Evolutionary conservation across 1,140 invertebrate genomes (phyloP).

Genomic region (Papilio glaucus): DNA sequence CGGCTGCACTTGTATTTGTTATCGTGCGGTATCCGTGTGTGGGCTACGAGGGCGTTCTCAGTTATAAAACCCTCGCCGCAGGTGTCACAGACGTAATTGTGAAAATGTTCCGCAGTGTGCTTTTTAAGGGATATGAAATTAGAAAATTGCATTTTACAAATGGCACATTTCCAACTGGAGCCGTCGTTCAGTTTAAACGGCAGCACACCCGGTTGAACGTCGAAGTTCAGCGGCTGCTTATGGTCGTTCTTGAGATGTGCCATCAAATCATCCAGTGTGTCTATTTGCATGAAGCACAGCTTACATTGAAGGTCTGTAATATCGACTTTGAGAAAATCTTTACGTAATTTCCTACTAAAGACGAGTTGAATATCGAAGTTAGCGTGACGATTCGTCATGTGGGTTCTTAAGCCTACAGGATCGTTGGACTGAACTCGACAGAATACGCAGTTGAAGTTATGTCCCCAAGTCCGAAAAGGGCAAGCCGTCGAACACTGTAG

Average conservation of each 20-base stretch:
- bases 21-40: slow-evolving; percentile 72
- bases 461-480: slow-evolving; percentile 74
- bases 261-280: slow-evolving; percentile 69
- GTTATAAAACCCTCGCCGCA: slow-evolving; percentile 80
- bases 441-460: slow-evolving; percentile 75
- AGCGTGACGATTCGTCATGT: slow-evolving; percentile 69
- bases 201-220: slow-evolving; percentile 69
- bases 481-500: slow-evolving; percentile 73
- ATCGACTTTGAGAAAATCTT: slow-evolving; percentile 75
- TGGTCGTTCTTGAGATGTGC: slow-evolving; percentile 72
- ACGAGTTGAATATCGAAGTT: slow-evolving; percentile 70
- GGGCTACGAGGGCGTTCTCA: slow-evolving; percentile 65
- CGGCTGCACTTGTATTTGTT: slow-evolving; percentile 75
- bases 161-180: slow-evolving; percentile 67
- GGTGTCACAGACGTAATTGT: slow-evolving; percentile 80
- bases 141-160: slow-evolving; percentile 72
- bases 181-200: slow-evolving; percentile 74
- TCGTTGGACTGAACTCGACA: slow-evolving; percentile 73
- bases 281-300: slow-evolving; percentile 69
- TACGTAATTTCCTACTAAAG: slow-evolving; percentile 69
- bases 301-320: slow-evolving; percentile 75
- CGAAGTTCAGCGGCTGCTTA: slow-evolving; percentile 68
- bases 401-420: slow-evolving; percentile 66
- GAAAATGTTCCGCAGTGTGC: slow-evolving; percentile 74
- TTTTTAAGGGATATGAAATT: slow-evolving; percentile 77